Evolutionary conservation across 2,888 invertebrate species (phyloP).

Genomic region (Protophormia terraenovae): DNA sequence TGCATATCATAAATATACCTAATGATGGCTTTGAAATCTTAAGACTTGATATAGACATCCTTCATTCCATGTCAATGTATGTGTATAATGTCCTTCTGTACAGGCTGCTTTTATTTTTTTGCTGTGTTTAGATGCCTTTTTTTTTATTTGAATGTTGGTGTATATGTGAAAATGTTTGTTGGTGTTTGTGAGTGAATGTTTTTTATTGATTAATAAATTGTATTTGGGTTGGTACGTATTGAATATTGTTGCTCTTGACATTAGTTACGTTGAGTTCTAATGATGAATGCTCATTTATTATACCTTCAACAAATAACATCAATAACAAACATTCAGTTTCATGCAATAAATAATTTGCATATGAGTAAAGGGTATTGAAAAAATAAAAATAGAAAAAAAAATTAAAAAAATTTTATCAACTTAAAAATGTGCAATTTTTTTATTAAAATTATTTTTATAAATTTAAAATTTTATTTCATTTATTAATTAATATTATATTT

Average conservation of each 20-base stretch:
- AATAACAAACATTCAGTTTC: too few species aligned
- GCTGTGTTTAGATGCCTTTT: neutral
- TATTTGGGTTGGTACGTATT: neutral
- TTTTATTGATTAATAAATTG: conserved; percentile 10
- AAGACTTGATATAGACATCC: neutral
- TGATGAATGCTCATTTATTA: conserved; percentile 10
- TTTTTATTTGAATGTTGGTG: neutral
- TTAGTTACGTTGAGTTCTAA: neutral
- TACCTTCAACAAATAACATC: too few species aligned
- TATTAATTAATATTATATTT: too few species aligned
- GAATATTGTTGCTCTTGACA: neutral
- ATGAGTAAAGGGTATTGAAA: too few species aligned
- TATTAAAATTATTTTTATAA: too few species aligned
- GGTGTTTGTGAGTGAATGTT: neutral
- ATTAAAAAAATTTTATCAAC: too few species aligned
- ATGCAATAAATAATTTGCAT: too few species aligned
- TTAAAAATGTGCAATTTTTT: too few species aligned
- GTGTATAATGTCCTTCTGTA: neutral
- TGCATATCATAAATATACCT: conserved; percentile 10
- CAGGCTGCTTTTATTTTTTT: neutral
- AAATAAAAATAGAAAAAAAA: too few species aligned
- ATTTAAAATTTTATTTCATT: too few species aligned
- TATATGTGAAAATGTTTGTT: neutral
- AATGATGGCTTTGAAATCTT: neutral
- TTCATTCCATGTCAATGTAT: neutral